Evolutionary conservation across 2,797 vertebrate species (phyloP).

Genomic region (Lagorchestes hirsutus): DNA sequence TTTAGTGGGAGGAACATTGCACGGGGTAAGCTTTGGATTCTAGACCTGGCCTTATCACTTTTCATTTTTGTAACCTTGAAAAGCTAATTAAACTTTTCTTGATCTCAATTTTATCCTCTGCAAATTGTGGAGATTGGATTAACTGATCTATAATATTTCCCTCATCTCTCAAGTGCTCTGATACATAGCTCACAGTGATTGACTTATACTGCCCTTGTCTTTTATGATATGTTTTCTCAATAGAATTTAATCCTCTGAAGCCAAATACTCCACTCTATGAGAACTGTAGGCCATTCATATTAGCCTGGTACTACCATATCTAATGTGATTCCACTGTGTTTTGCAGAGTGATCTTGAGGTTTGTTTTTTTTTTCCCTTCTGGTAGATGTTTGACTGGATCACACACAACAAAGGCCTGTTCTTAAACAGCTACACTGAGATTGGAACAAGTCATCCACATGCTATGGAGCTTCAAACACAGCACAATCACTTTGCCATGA

Average conservation of each 20-base stretch:
- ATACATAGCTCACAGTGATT: background rate
- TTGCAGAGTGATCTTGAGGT: slow-evolving; percentile 30
- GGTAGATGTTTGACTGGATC: slow-evolving; percentile 99
- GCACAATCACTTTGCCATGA: slow-evolving; percentile 99
- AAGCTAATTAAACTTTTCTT: background rate
- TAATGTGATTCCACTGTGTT: background rate
- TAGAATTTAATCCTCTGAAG: background rate
- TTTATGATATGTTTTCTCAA: background rate
- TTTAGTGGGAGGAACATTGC: background rate
- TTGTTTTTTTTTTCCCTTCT: slow-evolving; percentile 59
- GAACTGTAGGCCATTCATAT: background rate
- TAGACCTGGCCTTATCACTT: background rate
- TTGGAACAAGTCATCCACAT: slow-evolving; percentile 97
- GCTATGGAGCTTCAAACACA: slow-evolving; percentile 98
- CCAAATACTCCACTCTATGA: background rate
- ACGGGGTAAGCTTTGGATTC: background rate
- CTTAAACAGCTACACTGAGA: slow-evolving; percentile 98
- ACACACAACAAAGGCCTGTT: slow-evolving; percentile 99
- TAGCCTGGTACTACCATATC: slow-evolving; percentile 10
- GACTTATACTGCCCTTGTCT: background rate
- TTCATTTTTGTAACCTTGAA: background rate
- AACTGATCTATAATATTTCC: background rate
- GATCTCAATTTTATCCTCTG: background rate
- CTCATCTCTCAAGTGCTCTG: background rate
- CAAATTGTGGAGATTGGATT: background rate